Percentiles rank a stretch among this genome's conserved stretches.
Evolutionary conservation across 2,888 invertebrate genomes (phyloP).

Genomic region (Melinaea menophilus): DNA sequence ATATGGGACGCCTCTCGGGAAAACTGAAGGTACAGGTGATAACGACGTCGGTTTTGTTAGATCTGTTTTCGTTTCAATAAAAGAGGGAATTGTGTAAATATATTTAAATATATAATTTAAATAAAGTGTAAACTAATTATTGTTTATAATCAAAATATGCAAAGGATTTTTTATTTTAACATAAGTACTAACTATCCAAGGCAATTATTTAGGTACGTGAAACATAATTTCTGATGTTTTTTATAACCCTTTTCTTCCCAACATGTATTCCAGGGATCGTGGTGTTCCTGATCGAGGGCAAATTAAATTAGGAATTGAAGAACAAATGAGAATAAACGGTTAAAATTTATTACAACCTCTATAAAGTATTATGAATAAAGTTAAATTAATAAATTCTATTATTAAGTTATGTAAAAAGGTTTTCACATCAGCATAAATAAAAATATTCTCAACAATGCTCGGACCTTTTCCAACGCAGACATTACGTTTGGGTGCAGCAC

Average conservation of each 20-base stretch:
- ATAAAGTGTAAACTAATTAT: no score
- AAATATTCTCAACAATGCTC: slow-evolving; percentile 52
- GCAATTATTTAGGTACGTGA: neutral
- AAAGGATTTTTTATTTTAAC: no score
- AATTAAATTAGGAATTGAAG: no score
- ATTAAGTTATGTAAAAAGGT: slow-evolving; percentile 24
- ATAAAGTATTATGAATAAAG: slow-evolving; percentile 12
- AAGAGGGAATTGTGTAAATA: neutral
- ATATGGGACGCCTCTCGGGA: slow-evolving; percentile 66
- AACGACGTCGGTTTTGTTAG: slow-evolving; percentile 22
- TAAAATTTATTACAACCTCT: neutral
- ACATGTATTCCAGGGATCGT: no score
- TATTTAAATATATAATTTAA: no score
- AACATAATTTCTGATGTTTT: neutral
- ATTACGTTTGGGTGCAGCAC: slow-evolving; percentile 45
- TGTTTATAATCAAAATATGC: no score
- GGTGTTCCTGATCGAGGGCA: no score
- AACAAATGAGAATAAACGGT: no score
- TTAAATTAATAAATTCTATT: slow-evolving; percentile 31
- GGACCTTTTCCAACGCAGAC: slow-evolving; percentile 59
- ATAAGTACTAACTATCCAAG: no score
- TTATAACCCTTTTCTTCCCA: no score
- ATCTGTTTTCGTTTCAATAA: slow-evolving; percentile 15
- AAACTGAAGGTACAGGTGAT: slow-evolving; percentile 42
- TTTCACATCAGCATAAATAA: slow-evolving; percentile 50